These are phyloP conservation scores for Ophion obscuratus DNA, from an alignment of 2,888 invertebrate species.

Conservation along the genomic window DNA sequence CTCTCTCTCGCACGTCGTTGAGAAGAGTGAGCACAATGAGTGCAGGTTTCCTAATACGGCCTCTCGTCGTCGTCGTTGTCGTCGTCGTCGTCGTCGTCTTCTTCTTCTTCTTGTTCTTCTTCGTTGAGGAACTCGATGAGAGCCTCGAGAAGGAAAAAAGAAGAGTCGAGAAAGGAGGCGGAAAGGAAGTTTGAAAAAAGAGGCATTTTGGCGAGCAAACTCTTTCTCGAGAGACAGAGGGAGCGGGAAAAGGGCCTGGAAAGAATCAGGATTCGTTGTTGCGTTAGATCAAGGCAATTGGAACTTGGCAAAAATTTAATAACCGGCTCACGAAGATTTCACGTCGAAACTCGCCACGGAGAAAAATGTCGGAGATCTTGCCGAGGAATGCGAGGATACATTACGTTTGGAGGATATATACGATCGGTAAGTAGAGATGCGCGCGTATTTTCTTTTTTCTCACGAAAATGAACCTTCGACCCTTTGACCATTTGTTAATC, in stretches of 20 bases:
- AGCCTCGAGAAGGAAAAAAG: conserved; percentile 63
- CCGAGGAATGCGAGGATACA: conserved; percentile 2
- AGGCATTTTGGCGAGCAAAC: conserved; percentile 78
- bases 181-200: conserved; percentile 70
- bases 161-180: conserved; percentile 34
- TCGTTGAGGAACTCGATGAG: conserved; percentile 54
- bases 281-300: conserved; percentile 64
- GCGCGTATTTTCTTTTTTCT: conserved; percentile 20
- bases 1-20: conserved; percentile 68
- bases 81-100: conserved; percentile 54
- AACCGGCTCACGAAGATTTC: conserved; percentile 48
- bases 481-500: conserved; percentile 52
- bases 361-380: conserved; percentile 2
- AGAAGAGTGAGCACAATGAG: conserved; percentile 78
- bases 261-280: conserved; percentile 64
- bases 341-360: not conserved
- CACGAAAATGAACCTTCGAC: conserved; percentile 42
- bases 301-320: conserved; percentile 67
- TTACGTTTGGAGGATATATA: not conserved
- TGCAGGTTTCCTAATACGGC: conserved; percentile 82
- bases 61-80: conserved; percentile 52
- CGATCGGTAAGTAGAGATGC: not conserved
- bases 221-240: conserved; percentile 9
- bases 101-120: conserved; percentile 34
- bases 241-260: conserved; percentile 64